Percentiles rank a stretch among this genome's conserved stretches.
These are phyloP conservation scores for Holothuria leucospilota DNA, from an alignment of 53 echinoderm and acorn worm genomes.

Conservation along the genomic window DNA sequence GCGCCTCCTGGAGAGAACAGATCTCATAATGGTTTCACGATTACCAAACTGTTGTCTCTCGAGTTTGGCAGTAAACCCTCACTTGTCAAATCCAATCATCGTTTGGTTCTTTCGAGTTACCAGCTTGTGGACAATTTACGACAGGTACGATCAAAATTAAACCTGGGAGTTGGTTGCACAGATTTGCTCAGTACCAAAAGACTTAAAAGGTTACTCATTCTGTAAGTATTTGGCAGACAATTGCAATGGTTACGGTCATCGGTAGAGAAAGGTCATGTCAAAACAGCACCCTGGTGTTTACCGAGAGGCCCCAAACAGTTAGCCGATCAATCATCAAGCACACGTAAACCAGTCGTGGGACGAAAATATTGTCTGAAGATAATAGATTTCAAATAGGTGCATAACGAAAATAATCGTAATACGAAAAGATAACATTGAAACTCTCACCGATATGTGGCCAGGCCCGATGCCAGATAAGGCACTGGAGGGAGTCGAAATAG, in stretches of 20 bases:
- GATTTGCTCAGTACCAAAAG: not conserved
- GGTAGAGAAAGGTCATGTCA: not conserved
- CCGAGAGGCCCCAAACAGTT: conserved; percentile 19
- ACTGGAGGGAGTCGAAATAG: too few relatives aligned
- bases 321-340: not conserved
- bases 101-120: not conserved
- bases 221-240: conserved; percentile 4
- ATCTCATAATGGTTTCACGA: conserved; percentile 32
- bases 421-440: too few relatives aligned
- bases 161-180: not conserved
- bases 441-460: too few relatives aligned
- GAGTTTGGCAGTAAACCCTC: not conserved
- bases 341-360: not conserved
- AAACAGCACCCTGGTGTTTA: conserved; percentile 26
- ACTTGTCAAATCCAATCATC: conserved; percentile 21
- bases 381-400: too few relatives aligned
- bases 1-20: conserved; percentile 14
- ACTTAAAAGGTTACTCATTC: conserved; percentile 20
- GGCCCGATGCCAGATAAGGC: too few relatives aligned
- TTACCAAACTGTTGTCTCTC: conserved; percentile 12
- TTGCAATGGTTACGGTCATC: conserved; percentile 10
- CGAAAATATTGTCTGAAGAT: too few relatives aligned
- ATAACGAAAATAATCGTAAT: too few relatives aligned
- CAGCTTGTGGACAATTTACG: conserved; percentile 2
- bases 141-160: not conserved